Evolutionary conservation across 1,140 invertebrate genomes (phyloP).

Genomic region (Cecropterus lyciades): DNA sequence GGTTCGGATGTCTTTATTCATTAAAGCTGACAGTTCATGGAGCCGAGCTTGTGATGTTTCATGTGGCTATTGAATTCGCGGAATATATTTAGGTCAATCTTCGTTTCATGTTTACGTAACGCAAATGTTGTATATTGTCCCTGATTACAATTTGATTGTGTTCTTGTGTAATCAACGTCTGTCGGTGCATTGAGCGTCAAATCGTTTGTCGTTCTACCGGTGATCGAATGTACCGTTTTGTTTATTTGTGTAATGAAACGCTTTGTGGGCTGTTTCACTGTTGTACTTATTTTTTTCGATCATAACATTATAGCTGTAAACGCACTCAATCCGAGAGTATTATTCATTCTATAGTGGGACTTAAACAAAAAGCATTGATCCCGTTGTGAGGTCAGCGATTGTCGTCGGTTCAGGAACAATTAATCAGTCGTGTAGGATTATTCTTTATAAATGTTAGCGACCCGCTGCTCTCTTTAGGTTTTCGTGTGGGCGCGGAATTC

Average conservation of each 20-base stretch:
- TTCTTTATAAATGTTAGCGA: conserved; percentile 31
- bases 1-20: conserved; percentile 38
- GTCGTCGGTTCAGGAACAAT: conserved; percentile 21
- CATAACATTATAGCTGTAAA: conserved; percentile 14
- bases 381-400: conserved; percentile 31
- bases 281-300: conserved; percentile 5
- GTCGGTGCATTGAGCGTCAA: not conserved
- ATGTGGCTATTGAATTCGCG: too few species aligned
- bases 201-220: not conserved
- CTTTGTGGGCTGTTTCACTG: not conserved
- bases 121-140: conserved; percentile 1
- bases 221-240: not conserved
- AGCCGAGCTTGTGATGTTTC: conserved; percentile 7
- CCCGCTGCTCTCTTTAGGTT: conserved; percentile 26
- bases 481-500: conserved; percentile 29
- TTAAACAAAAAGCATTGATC: conserved; percentile 27
- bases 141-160: not conserved
- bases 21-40: conserved; percentile 24
- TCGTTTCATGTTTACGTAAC: conserved; percentile 9
- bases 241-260: not conserved
- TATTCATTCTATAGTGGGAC: conserved; percentile 16
- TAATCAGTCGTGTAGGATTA: conserved; percentile 30
- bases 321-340: conserved; percentile 6
- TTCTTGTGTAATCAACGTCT: conserved; percentile 3
- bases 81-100: conserved; percentile 1